Evolutionary conservation across 2,888 invertebrate species (phyloP).

Genomic region (Arge pagana): DNA sequence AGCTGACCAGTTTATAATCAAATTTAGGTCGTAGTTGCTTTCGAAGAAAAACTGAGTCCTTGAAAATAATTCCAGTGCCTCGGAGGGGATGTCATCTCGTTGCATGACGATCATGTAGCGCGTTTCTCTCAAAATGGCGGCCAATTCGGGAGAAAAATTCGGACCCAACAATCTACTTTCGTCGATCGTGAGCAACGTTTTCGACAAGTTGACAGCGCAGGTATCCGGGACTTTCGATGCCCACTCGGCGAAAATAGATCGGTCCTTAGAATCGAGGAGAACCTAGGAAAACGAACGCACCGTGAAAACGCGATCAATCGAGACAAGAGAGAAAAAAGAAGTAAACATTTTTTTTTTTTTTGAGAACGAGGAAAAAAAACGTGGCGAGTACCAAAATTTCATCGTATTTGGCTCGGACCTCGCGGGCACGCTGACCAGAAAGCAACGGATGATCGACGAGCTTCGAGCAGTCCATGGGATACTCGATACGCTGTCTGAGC

Average conservation of each 20-base stretch:
- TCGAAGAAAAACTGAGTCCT: constrained; percentile 71
- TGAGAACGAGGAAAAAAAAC: too few species aligned
- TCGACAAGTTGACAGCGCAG: constrained; percentile 67
- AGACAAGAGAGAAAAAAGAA: too few species aligned
- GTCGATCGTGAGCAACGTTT: constrained; percentile 65
- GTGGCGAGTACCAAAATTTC: constrained; percentile 45
- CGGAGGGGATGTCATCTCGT: constrained; percentile 66
- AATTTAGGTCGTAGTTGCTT: constrained; percentile 52
- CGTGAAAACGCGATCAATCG: neutral
- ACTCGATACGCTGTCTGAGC: constrained; percentile 64
- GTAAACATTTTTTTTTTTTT: too few species aligned
- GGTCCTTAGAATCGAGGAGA: constrained; percentile 68
- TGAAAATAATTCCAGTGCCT: constrained; percentile 68
- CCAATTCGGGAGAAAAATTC: constrained; percentile 74
- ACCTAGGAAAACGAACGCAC: constrained; percentile 37
- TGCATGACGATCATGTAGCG: constrained; percentile 75
- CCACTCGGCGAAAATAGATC: constrained; percentile 73
- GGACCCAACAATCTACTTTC: constrained; percentile 63
- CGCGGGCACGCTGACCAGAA: constrained; percentile 32
- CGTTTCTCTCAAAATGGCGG: constrained; percentile 78
- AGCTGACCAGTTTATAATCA: constrained; percentile 47
- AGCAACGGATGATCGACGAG: constrained; percentile 69
- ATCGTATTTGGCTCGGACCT: constrained; percentile 38
- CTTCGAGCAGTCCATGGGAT: constrained; percentile 67
- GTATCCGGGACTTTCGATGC: constrained; percentile 66